Evolutionary conservation across 2,797 vertebrate species (phyloP).

Genomic region (Mareca strepera): DNA sequence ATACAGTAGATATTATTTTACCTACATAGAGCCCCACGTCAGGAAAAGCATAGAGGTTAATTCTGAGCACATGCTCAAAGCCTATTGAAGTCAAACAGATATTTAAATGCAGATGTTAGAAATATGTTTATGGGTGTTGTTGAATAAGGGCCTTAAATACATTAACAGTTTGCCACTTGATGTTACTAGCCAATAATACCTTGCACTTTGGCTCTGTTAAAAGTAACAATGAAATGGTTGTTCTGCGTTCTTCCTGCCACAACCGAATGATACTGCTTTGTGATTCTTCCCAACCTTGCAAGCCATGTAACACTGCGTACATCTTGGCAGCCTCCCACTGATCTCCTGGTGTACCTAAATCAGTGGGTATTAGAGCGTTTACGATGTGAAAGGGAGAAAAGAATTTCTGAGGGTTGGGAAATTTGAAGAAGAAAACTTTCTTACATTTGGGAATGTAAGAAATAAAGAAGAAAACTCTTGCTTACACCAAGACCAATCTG

Average conservation of each 20-base stretch:
- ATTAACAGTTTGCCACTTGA: constrained; percentile 40
- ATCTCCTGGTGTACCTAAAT: background rate
- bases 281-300: background rate
- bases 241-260: background rate
- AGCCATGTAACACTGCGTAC: background rate
- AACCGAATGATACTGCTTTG: background rate
- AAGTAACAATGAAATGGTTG: constrained; percentile 6
- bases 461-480: background rate
- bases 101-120: constrained; percentile 44
- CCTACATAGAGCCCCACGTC: background rate
- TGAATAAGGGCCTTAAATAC: constrained; percentile 41
- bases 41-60: constrained; percentile 51
- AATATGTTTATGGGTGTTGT: constrained; percentile 53
- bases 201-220: constrained; percentile 28
- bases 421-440: background rate
- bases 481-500: accelerated
- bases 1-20: background rate
- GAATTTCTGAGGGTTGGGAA: background rate
- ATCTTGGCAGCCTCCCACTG: background rate
- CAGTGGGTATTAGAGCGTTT: background rate
- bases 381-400: background rate
- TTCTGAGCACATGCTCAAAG: constrained; percentile 55
- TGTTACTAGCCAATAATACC: background rate
- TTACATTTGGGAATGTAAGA: background rate
- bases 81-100: constrained; percentile 25